Base-by-base conservation (phyloP, 2,888 invertebrate species). In the Tipula vernalis region DNA sequence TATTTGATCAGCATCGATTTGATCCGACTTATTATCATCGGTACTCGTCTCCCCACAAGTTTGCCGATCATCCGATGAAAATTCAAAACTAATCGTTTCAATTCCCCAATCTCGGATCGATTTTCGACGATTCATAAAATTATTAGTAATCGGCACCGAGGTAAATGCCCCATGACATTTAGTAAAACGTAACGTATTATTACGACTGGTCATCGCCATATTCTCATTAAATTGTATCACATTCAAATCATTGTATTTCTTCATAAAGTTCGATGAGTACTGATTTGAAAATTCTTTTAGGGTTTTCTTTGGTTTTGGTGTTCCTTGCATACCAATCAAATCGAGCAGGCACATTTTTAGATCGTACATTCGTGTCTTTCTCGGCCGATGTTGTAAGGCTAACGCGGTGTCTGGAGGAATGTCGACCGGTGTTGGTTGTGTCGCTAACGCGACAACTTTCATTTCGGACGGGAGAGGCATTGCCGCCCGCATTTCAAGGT, bases 141-240 rank as follows among this genome's bases (percentile, higher is more conserved):
- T 90, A 86, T 88, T 89, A 87, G 89, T 89, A 13, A 90, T 85
- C 3, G 90, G 90, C 71, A 90, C 88, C 10, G 88, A 88, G 86
- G 86, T 87, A 87, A 86, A 88, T 42, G 88, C 89, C 86, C 89
- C 90, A 10, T 89, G 90, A 15, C 89, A 88, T 3, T 89, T 88
- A 0, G 90, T 89, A 88, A 90, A 90, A 44, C 89, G 89, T 0
- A 89, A 89, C 86, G 90, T 89, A 87, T 90, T 89, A 86, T 90
- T 91, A 88, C 91, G 91, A 88, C 91, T 91, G 71, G 91, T 89
- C 91, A 91, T 91, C 57, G 91, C 91, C n/a, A 91, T 89, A 88
- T 91, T 91, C 87, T 91, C 91, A 88, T 91, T 91, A 87, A 91
- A 91, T 87, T 91, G 90, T n/a, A 91, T 91, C 2, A 91, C 89